Evolutionary conservation across 2,888 invertebrate species (phyloP).

Genomic region (Drosophila colorata): DNA sequence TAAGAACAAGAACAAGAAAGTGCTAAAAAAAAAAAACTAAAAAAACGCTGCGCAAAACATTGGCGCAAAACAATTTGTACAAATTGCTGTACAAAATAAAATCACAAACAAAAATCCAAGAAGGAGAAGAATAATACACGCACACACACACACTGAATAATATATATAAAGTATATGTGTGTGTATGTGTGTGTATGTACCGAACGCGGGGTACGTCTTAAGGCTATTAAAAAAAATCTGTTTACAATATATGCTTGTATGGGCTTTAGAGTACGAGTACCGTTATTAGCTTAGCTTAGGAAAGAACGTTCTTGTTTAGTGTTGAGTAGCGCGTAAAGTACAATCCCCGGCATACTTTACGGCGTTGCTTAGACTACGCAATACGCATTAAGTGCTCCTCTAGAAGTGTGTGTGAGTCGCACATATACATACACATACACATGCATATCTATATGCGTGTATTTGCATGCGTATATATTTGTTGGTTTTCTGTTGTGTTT

Average conservation of each 20-base stretch:
- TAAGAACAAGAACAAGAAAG: constrained; percentile 11
- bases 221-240: constrained; percentile 57
- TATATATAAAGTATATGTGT: constrained; percentile 11
- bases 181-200: constrained; percentile 14
- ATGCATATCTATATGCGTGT: constrained; percentile 17
- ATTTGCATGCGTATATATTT: too few species aligned
- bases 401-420: background rate
- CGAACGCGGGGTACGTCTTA: constrained; percentile 53
- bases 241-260: constrained; percentile 43
- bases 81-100: constrained; percentile 34
- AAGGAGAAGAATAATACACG: constrained; percentile 18
- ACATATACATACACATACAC: constrained; percentile 8
- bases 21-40: constrained; percentile 33
- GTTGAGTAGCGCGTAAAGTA: constrained; percentile 50
- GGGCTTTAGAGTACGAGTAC: constrained; percentile 61
- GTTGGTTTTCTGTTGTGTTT: background rate
- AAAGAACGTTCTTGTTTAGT: constrained; percentile 57
- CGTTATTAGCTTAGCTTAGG: constrained; percentile 70
- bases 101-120: constrained; percentile 15
- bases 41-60: constrained; percentile 22
- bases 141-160: constrained; percentile 26
- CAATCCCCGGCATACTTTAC: constrained; percentile 15
- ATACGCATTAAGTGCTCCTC: constrained; percentile 21
- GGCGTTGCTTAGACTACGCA: constrained; percentile 18
- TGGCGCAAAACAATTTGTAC: constrained; percentile 30